Base-by-base conservation (phyloP, 2,797 vertebrate species). In the Gymnoscopelus microlampas region DNA sequence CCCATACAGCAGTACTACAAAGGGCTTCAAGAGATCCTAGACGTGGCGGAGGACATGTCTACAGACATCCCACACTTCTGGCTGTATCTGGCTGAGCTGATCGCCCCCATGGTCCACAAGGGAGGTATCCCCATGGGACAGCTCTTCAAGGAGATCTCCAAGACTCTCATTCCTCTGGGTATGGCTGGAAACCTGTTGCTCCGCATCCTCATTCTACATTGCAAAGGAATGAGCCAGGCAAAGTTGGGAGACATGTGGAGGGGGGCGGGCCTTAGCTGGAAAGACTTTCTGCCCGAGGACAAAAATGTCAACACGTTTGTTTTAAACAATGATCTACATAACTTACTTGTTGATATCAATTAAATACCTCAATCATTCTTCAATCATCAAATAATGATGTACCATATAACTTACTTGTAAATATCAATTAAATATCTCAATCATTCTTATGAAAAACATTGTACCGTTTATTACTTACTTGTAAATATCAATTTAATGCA, bases 21-120 rank as follows among this genome's bases (percentile, higher is more conserved):
- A 89, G 96, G 97, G 84, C 88, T 99, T 69, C 87, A 91, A 63
- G 96, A 98, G 83, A 96, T 97, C 76, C 87, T 99, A 84, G 98
- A 97, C 88, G 73, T 95, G 0, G 97, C 95, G 0, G 98, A 99
- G 59, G 98, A 99, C 87, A 98, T 99, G 96, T 96, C 95, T 6
- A 99, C 98, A 4, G 98, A 99, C 78, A 96, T 99, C 81, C 97
- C 98, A 0, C 97, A 98, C 60, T 96, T 99, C 83, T 99, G 97
- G 96, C 94, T 95, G n/a, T 99, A 99, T 92, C 88, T 99, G 87
- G 96, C 95, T 0, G 97, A 99, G 83, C 91, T 97, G 61, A 95
- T 98, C 79, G 93, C 93, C 0, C 98, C 98, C 39, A 94, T 99
- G 85, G 92, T 99, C 65, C 94, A 92, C 4, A 97, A 99, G 73